Evolutionary conservation across 2,888 invertebrate genomes (phyloP), one percentile per base, ranked within the genome.

Genomic region (Ormyrus thymus): DNA sequence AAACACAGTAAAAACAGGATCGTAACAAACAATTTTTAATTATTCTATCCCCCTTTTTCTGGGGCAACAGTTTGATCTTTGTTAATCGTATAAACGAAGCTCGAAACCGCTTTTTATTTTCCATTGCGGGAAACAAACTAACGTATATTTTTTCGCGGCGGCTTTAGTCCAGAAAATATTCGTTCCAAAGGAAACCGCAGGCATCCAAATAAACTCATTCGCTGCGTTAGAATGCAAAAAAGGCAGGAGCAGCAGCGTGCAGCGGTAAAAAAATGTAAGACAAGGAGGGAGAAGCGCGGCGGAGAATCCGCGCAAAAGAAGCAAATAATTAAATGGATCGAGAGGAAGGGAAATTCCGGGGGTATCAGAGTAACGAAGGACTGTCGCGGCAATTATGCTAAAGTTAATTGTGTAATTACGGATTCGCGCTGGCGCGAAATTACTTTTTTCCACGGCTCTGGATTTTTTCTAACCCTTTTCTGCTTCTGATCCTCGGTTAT

Each of bases 321-420:
- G 68, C 29, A 62, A 75, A 65, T 68, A 66, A 72, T 55, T 43
- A 56, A 71, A 75, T 75, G 64, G 70, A 76, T 76, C 56, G 76
- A 68, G 48, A 10, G 6, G 11, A n/a, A 45, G 50, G 29, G 50
- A 58, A 29, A 29, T 29, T 29, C 29, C 29, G 29, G 29, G 29
- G 10, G 61, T 53, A 71, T 11, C 61, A 61, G 55, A 55, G 13
- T 62, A 64, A 62, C 59, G 62, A 77, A 70, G 73, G 59, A 58
- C 70, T 70, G 51, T 72, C 73, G 73, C 51, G 50, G 46, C 70
- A 76, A 82, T 82, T 81, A 74, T 53, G 51, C 78, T 53, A 61
- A 72, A 80, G 61, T 80, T 80, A 77, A 82, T 80, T 79, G 76
- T 58, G 65, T 45, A 82, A 81, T 76, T 81, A 76, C 48, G 69